Evolutionary conservation across 37 sponge, comb jelly and placozoan species (phyloP), one percentile per base, ranked within the genome.

Genomic region (Cliona cf. orientalis): DNA sequence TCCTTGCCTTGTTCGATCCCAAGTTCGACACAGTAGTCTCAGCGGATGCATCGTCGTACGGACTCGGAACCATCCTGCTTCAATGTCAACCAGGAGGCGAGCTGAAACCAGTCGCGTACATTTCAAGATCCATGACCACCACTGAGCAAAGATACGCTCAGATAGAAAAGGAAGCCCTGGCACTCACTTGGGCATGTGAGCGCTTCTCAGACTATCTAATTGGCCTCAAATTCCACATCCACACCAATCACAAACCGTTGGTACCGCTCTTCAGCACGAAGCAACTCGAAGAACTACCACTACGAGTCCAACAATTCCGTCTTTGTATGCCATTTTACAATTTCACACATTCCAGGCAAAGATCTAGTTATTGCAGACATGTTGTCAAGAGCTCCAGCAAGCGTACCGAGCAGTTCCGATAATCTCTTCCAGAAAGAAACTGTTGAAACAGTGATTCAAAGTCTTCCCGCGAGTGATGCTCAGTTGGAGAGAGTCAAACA

Each of bases 211-310:
- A 67, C 17, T 72, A 72, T 31, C 39, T 67, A 2, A 61, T 82
- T 35, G 89, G 89, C 19, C 11, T 55, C 17, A 9, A 22, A 62
- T 78, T 78, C 46, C 84, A 82, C 34, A 37, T 76, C 7, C 38
- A 83, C 12, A 89, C 90, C 0, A 80, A 89, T 35, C 84, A 84
- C 69, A 89, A 89, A 60, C 90, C 90, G 12, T 44, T 83, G 35
- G 75, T 89, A 23, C 74, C 90, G 1, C 44, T 83, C 5, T 73
- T 89, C 42, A 83, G 84, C 45, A 46, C 58, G 19, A 82, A 88
- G 68, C 76, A 46, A 39, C 56, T 83, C 22, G 80, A 89, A 0
- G 59, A 72, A 12, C 74, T 79, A 34, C 91, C 85, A 25, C 23
- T 67, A 26, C n/a, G 81, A 55, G 69, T 84, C 12, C 91, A 84